phyloP scores from a whole-genome alignment of 2,797 vertebrate genomes.

The Nannoperca obscura region DNA sequence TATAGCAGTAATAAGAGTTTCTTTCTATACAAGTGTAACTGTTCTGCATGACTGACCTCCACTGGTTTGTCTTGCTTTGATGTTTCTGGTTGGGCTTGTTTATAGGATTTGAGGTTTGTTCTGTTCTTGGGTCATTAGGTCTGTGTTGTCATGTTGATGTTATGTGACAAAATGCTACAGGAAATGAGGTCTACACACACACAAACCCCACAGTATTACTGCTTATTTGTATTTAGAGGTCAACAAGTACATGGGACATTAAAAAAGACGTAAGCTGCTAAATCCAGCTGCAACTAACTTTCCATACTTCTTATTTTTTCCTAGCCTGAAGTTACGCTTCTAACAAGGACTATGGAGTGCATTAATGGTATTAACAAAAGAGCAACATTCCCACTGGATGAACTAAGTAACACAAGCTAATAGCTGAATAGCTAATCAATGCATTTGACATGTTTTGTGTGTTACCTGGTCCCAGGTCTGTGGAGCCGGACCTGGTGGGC shows the following conservation, averaged over 20 bases:
- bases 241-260: not conserved
- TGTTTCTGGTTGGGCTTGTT: not conserved
- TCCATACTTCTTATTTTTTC: not conserved
- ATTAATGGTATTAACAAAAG: not conserved
- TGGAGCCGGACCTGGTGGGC: not conserved
- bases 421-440: not conserved
- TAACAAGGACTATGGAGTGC: not conserved
- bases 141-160: not conserved
- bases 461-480: not conserved
- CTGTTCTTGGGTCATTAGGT: not conserved
- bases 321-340: not conserved
- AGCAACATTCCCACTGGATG: not conserved
- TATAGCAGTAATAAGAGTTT: not conserved
- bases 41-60: not conserved
- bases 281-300: not conserved
- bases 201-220: not conserved
- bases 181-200: not conserved
- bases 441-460: not conserved
- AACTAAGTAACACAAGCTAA: not conserved
- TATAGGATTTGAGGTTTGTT: not conserved
- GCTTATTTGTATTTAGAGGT: not conserved
- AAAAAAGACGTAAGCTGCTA: not conserved
- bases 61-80: conserved; percentile 5
- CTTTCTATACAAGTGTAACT: not conserved
- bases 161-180: not conserved